These are phyloP conservation scores for Fopius arisanus DNA, from an alignment of 1,140 invertebrate species.

Conservation along the genomic window DNA sequence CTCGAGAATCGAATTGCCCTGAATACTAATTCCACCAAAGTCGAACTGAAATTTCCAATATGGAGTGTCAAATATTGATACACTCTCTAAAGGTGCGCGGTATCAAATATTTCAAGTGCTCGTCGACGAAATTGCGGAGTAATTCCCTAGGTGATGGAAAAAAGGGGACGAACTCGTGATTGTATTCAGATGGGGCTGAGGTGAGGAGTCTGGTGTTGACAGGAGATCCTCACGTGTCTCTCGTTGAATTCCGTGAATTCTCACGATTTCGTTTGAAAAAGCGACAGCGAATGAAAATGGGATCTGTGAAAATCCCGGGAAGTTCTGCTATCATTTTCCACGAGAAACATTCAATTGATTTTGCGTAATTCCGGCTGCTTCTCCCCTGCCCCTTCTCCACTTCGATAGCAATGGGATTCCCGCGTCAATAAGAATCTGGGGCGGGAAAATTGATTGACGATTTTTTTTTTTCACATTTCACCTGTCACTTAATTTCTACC, in stretches of 20 bases:
- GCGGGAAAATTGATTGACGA: not conserved
- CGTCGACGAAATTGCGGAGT: not conserved
- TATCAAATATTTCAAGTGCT: not conserved
- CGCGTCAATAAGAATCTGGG: not conserved
- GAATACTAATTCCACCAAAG: not conserved
- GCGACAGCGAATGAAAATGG: not conserved
- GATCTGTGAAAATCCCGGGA: not conserved
- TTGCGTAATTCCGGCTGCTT: not conserved
- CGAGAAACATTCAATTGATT: not conserved
- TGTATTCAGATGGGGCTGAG: not conserved
- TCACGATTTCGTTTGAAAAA: not conserved
- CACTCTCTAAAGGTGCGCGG: not conserved
- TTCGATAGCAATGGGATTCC: no score
- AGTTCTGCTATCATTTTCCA: not conserved
- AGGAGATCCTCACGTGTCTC: not conserved
- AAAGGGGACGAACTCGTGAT: not conserved
- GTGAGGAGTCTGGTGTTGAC: not conserved
- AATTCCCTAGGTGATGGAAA: not conserved
- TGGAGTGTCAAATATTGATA: not conserved
- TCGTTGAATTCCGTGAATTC: not conserved
- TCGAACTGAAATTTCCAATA: not conserved
- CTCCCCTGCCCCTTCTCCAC: no score
- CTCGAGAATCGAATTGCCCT: not conserved
- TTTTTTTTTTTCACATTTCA: not conserved
- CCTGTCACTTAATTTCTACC: not conserved